Base-by-base conservation (phyloP, 1,140 invertebrate genomes). In the Aradophagus sp. region DNA sequence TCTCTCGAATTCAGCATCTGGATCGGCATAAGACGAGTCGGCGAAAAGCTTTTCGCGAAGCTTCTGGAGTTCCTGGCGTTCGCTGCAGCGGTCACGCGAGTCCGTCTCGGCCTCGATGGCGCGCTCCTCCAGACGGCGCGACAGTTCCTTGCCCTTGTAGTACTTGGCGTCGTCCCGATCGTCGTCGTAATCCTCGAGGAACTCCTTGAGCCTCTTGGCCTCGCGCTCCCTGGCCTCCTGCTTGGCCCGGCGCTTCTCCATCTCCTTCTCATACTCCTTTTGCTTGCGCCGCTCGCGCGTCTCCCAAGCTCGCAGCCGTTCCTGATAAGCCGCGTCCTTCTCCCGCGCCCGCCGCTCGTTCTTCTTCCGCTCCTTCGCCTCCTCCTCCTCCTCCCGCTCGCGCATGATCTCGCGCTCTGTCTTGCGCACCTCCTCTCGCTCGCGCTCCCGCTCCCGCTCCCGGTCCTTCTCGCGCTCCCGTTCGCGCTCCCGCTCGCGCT, bases 151-250 rank as follows among this genome's bases (percentile, higher is more conserved):
- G 20, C 95, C 95, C 91, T 95, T 97, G 86, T 98, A 99, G 87
- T 95, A 99, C 83, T 98, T 98, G 16, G 93, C 88, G 83, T 99
- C 98, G 84, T 99, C 96, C 38, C 95, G 88, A 85, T 99, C 96
- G 84, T 99, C 97, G 83, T 99, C 97, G 81, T 99, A 99, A 84
- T 99, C 97, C 86, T 99, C 97, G 6, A 99, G 88, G 82, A 99
- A 99, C 87, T 99, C 96, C 84, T 97, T 97, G 8, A 99, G 87
- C 29, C 95, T 89, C 85, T 96, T 95, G 0, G 96, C 97, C 86
- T 99, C 97, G 61, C 90, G 90, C 79, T 93, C 90, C 55, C 94
- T 84, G 78, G 97, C 95, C 71, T 95, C 92, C 78, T 95, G 92
- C 75, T 93, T 92, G 53, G 91, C 86, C 17, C 92, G 87, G 79